Evolutionary conservation across 2,888 invertebrate genomes (phyloP), one percentile per base, ranked within the genome.

Genomic region (Melipona beecheii): DNA sequence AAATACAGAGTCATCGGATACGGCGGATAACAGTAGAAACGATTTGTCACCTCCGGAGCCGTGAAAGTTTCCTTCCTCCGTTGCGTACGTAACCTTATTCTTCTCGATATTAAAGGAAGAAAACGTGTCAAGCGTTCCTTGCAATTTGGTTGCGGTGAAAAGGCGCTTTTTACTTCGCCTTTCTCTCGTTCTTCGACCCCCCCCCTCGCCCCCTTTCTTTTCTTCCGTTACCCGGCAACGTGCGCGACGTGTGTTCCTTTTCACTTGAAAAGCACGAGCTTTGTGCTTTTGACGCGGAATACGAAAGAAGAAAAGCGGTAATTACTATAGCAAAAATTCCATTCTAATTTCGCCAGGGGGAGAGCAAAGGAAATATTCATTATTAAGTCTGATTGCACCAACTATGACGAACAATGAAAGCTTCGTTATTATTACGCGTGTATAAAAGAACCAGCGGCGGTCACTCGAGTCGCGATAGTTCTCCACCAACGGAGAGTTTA

Each of bases 291-390:
- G 75, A 83, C 83, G 72, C 75, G 72, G 52, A 62, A 75, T 50
- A 62, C 75, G 62, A 56, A 72, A 72, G 83, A 71, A 75, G 75
- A 75, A 75, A 81, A 56, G 71, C 76, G 75, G 68, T 83, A 83
- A 83, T 83, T 83, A 72, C 83, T 64, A 54, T 81, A 72, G 75
- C 27, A 76, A 83, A 83, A 81, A 68, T 81, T 82, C 76, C 62
- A 68, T 68, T 75, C 75, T 72, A 72, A 82, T 76, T 82, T 71
- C 56, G 58, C 36, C 52, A 27, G 15, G 24, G 49, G 1, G 50
- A 50, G 31, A n/a, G 21, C 64, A 62, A 68, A 64, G 62, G 50
- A 54, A 72, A 49, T 71, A 72, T 75, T 71, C 75, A 70, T 83
- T 73, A 60, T 76, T 77, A 82, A 83, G 73, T 72, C 50, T 17